These are phyloP conservation scores for Ptychodera flava DNA, from an alignment of 35 echinoderm and acorn worm genomes.

Conservation along the genomic window DNA sequence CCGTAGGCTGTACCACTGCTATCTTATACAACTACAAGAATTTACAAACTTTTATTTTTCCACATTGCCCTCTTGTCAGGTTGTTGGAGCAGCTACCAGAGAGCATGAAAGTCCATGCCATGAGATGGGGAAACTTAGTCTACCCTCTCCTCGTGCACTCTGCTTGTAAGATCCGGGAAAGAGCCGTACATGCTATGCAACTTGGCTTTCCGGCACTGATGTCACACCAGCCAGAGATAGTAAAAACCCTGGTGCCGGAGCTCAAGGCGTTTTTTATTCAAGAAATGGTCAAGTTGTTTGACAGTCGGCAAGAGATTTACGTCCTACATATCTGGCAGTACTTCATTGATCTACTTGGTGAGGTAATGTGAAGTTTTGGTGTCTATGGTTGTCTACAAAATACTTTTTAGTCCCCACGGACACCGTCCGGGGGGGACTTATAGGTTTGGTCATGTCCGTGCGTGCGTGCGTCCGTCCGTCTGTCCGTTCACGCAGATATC, in stretches of 20 bases:
- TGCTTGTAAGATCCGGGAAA: constrained; percentile 71
- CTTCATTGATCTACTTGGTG: constrained; percentile 68
- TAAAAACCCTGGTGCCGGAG: constrained; percentile 20
- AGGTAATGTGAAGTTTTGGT: no score
- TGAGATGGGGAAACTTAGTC: constrained; percentile 71
- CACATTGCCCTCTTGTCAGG: no score
- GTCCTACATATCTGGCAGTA: constrained; percentile 65
- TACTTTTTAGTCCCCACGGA: no score
- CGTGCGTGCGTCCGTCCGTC: no score
- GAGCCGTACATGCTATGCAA: constrained; percentile 40
- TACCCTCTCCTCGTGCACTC: constrained; percentile 63
- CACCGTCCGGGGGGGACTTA: no score
- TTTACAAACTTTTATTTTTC: no score
- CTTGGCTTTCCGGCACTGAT: constrained; percentile 56
- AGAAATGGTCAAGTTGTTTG: constrained; percentile 81
- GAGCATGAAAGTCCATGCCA: constrained; percentile 47
- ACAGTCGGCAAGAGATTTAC: constrained; percentile 55
- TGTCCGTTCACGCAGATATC: no score
- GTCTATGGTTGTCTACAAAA: no score
- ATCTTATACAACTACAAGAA: no score
- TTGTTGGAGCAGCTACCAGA: constrained; percentile 72
- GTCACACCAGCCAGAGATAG: constrained; percentile 39
- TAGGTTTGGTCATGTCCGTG: no score
- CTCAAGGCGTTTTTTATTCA: constrained; percentile 55
- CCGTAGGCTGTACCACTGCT: no score